These are phyloP conservation scores for Champsocephalus gunnari DNA, from an alignment of 2,797 vertebrate genomes.

Conservation along the genomic window DNA sequence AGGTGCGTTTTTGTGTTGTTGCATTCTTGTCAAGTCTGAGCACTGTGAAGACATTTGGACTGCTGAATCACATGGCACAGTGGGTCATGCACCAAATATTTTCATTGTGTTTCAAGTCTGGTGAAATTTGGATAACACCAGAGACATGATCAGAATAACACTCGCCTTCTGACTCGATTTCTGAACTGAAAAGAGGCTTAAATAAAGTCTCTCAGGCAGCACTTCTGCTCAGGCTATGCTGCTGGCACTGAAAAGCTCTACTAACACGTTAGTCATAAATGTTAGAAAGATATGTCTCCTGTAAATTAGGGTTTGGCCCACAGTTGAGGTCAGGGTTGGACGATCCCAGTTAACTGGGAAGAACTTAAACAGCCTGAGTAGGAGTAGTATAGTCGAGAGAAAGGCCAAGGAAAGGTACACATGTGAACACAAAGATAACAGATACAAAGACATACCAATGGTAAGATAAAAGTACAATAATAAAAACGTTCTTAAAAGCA, in stretches of 20 bases:
- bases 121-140: slow-evolving; percentile 32
- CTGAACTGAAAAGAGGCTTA: not conserved
- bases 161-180: not conserved
- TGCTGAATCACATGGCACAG: slow-evolving; percentile 49
- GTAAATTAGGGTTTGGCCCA: not conserved
- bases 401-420: no score
- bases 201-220: not conserved
- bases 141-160: slow-evolving; percentile 2
- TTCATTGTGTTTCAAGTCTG: slow-evolving; percentile 51
- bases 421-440: no score
- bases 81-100: slow-evolving; percentile 28
- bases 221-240: not conserved
- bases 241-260: not conserved
- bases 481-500: no score
- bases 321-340: not conserved
- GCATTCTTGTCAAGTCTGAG: not conserved
- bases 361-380: not conserved
- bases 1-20: not conserved
- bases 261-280: not conserved
- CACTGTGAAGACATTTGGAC: not conserved
- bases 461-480: no score
- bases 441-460: no score
- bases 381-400: no score
- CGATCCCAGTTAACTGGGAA: not conserved
- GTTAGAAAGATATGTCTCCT: not conserved